These are phyloP conservation scores for Lasioglossum marginatum DNA, from an alignment of 2,888 invertebrate genomes.

Conservation along the genomic window DNA sequence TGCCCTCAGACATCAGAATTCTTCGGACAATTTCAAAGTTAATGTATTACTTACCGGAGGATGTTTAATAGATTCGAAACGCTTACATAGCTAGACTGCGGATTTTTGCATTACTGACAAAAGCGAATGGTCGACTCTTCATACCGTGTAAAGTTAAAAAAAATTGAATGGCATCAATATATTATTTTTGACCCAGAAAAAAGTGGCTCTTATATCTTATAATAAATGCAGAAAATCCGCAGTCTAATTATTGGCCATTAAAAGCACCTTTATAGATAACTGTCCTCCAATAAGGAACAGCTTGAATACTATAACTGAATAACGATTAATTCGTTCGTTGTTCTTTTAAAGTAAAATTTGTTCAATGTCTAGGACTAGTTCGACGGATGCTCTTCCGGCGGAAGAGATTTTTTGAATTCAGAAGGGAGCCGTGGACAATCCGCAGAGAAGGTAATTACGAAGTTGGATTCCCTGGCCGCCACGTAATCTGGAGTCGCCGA, in stretches of 20 bases:
- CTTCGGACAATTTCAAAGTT: neutral
- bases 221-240: too few relatives aligned
- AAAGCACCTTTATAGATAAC: too few relatives aligned
- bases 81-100: too few relatives aligned
- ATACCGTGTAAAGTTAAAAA: too few relatives aligned
- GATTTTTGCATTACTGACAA: too few relatives aligned
- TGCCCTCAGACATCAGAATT: neutral
- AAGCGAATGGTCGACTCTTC: too few relatives aligned
- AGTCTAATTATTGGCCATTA: too few relatives aligned
- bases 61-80: neutral
- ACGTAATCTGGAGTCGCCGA: neutral
- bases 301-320: neutral
- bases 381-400: neutral
- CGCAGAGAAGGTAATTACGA: neutral
- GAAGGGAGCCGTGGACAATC: neutral
- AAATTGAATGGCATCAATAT: neutral
- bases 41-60: neutral
- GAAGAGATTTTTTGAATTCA: neutral
- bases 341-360: neutral
- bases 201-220: too few relatives aligned
- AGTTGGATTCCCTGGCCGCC: constrained; percentile 1
- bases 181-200: neutral
- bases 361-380: neutral
- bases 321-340: too few relatives aligned
- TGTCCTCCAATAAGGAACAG: too few relatives aligned